Conservation (phyloP, 2,797 vertebrate species). For the Acomys russatus region DNA sequence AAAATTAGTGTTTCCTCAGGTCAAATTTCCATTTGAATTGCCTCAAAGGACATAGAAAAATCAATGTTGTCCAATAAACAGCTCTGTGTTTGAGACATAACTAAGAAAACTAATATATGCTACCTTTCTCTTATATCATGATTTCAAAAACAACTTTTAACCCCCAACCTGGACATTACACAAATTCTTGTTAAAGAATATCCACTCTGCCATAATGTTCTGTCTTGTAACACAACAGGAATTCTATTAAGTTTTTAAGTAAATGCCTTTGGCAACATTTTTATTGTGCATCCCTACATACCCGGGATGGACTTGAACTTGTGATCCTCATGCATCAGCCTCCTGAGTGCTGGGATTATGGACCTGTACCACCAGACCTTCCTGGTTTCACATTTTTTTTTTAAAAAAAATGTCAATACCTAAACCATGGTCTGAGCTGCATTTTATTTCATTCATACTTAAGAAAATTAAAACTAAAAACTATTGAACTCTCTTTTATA, state of each 20-base stretch:
- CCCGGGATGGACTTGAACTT: background rate
- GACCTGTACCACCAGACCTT: background rate
- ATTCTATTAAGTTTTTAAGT: slow-evolving; percentile 36
- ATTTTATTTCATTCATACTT: slow-evolving; percentile 27
- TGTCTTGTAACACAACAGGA: background rate
- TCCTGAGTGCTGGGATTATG: background rate
- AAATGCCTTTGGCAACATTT: background rate
- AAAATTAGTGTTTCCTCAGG: slow-evolving; percentile 85
- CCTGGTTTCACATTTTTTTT: background rate
- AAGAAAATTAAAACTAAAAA: slow-evolving; percentile 38
- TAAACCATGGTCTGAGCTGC: background rate
- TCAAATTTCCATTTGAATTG: slow-evolving; percentile 85
- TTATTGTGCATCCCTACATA: background rate
- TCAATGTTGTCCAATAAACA: slow-evolving; percentile 82
- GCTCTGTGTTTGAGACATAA: slow-evolving; percentile 71
- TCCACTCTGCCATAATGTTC: background rate
- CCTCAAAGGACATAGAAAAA: slow-evolving; percentile 84
- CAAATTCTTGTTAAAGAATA: background rate
- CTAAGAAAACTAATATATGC: slow-evolving; percentile 69
- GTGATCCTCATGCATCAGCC: background rate
- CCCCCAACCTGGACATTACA: background rate
- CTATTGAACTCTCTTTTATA: background rate
- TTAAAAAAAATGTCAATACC: background rate
- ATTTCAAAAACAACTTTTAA: slow-evolving; percentile 26
- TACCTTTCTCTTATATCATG: slow-evolving; percentile 37